These are phyloP conservation scores for Halyomorpha halys DNA, from an alignment of 1,140 invertebrate species.

Conservation along the genomic window DNA sequence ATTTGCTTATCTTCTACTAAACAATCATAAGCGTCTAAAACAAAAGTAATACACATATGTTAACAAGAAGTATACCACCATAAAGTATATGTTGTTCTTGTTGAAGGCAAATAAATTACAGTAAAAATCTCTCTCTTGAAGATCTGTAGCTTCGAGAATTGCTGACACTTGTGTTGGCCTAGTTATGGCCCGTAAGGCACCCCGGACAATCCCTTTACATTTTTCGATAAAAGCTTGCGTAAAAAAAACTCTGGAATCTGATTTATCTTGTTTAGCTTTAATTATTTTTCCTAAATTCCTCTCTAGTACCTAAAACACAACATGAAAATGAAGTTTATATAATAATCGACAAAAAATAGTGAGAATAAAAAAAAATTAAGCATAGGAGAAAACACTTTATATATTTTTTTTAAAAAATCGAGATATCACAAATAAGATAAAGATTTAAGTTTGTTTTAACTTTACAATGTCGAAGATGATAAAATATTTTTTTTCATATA, in stretches of 20 bases:
- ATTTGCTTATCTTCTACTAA: conserved; percentile 56
- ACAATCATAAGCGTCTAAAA: conserved; percentile 51
- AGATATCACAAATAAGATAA: too few species aligned
- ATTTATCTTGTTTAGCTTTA: conserved; percentile 69
- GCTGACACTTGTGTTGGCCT: conserved; percentile 70
- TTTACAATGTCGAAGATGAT: too few species aligned
- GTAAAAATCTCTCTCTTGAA: conserved; percentile 78
- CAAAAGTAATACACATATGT: neutral
- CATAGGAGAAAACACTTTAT: too few species aligned
- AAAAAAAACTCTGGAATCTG: conserved; percentile 73
- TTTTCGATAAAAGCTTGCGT: conserved; percentile 79
- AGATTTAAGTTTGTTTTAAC: too few species aligned
- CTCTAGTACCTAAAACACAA: conserved; percentile 46
- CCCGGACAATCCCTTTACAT: conserved; percentile 74
- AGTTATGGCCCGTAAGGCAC: conserved; percentile 75
- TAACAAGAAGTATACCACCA: too few species aligned
- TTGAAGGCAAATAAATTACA: conserved; percentile 43
- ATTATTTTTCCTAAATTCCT: conserved; percentile 70
- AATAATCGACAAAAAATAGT: too few species aligned
- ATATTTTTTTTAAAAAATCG: too few species aligned
- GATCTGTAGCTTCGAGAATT: conserved; percentile 65
- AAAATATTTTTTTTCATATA: too few species aligned
- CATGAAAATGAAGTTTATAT: neutral
- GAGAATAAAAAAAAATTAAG: neutral
- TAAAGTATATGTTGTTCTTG: too few species aligned